Evolutionary conservation across 2,797 vertebrate genomes (phyloP), one percentile per base, ranked within the genome.

Genomic region (Prionace glauca): DNA sequence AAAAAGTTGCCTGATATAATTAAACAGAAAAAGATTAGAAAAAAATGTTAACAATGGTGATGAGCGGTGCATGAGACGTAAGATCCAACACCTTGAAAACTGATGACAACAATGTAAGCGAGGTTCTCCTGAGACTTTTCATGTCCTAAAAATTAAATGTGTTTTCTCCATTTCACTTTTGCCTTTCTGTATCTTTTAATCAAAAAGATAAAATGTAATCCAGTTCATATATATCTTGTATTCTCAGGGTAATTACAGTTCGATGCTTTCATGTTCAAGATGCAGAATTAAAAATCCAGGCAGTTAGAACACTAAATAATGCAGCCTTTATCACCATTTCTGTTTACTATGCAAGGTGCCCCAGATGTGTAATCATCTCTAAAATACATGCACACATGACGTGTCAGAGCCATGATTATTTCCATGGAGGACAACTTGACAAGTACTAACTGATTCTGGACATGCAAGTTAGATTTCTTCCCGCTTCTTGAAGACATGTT

Each of bases 341-440:
- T 32, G 24, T 94, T 41, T 36, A 72, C 36, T 5, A 74, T 71
- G 69, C 12, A 18, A 45, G 4, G n/a, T 67, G 88, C 45, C 67
- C 56, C 93, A 94, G 67, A 45, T 72, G 36, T 94, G 69, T 72
- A 69, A 94, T 94, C 24, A 94, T 94, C 65, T 94, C 65, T 65
- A 50, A 50, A 94, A 72, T 50, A 71, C 41, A 45, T 72, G 93
- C 93, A 56, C 24, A 24, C 18, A 45, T 41, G 56, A 22, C 50
- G 24, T 50, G 65, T 94, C 45, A 29, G 26, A 24, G 69, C 22
- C 74, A 94, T 94, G 22, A 71, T 94, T 74, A 94, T 94, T 72
- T 94, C 93, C 65, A 26, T 24, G 41, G 93, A 94, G 67, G 67
- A 32, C 69, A 50, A 45, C 41, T 56, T 94, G 69, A 74, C 24